These are phyloP conservation scores for Lydus trimaculatus DNA, from an alignment of 2,888 invertebrate species.

Conservation along the genomic window DNA sequence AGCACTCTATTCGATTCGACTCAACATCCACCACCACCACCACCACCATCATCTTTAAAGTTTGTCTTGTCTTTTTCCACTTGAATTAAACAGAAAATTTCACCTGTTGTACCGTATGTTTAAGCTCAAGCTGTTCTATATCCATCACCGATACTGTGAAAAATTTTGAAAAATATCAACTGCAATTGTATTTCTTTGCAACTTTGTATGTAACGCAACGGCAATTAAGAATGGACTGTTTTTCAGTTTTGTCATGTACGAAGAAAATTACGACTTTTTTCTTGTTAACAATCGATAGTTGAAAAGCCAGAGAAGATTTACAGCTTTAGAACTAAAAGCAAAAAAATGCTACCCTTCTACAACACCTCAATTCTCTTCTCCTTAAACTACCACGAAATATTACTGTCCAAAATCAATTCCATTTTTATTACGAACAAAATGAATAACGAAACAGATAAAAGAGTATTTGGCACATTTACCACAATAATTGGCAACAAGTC, in stretches of 20 bases:
- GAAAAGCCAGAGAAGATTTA: conserved; percentile 2
- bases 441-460: neutral
- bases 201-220: neutral
- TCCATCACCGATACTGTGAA: neutral
- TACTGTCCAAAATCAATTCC: neutral
- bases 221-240: neutral
- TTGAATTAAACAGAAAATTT: neutral
- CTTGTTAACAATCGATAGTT: neutral
- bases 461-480: neutral
- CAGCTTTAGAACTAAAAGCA: neutral
- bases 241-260: neutral
- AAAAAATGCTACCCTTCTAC: neutral
- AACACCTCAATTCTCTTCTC: neutral
- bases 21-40: neutral
- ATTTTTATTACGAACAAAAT: neutral
- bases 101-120: too few species aligned
- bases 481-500: conserved; percentile 9
- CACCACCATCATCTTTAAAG: too few species aligned
- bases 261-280: neutral
- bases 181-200: neutral
- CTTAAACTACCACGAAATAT: neutral
- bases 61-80: neutral
- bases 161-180: neutral
- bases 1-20: conserved; percentile 21
- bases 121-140: neutral